Conservation (phyloP, 2,113 vertebrate genomes). For the Ploceus nigricollis region DNA sequence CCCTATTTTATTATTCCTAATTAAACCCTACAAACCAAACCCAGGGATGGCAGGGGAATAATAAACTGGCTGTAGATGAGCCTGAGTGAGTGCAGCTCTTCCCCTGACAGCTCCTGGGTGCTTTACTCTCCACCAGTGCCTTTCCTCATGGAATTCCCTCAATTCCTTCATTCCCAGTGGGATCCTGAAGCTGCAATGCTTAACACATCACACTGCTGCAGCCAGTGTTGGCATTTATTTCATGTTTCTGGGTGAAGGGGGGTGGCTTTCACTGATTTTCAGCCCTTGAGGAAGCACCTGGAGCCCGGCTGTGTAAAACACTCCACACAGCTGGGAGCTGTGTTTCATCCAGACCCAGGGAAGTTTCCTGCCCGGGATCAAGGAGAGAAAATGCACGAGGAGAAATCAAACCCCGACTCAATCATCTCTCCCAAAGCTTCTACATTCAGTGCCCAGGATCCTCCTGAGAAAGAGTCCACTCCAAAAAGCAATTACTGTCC, state of each 20-base stretch:
- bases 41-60: not conserved
- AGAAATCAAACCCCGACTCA: not conserved
- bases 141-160: not conserved
- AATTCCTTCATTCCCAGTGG: rapidly evolving
- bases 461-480: not conserved
- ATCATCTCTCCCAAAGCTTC: not conserved
- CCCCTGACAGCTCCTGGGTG: rapidly evolving
- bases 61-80: rapidly evolving
- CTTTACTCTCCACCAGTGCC: not conserved
- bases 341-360: not conserved
- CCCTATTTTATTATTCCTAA: too few relatives aligned
- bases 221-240: not conserved
- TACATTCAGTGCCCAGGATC: not conserved
- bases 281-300: not conserved
- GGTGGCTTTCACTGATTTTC: not conserved
- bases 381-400: not conserved
- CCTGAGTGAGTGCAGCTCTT: not conserved
- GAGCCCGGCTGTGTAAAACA: not conserved
- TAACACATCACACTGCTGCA: not conserved
- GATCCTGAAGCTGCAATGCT: not conserved
- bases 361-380: not conserved
- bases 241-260: not conserved
- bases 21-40: not conserved
- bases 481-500: not conserved
- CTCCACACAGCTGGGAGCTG: not conserved